Evolutionary conservation across 2,888 invertebrate genomes (phyloP).

Genomic region (Octonoba sinensis): DNA sequence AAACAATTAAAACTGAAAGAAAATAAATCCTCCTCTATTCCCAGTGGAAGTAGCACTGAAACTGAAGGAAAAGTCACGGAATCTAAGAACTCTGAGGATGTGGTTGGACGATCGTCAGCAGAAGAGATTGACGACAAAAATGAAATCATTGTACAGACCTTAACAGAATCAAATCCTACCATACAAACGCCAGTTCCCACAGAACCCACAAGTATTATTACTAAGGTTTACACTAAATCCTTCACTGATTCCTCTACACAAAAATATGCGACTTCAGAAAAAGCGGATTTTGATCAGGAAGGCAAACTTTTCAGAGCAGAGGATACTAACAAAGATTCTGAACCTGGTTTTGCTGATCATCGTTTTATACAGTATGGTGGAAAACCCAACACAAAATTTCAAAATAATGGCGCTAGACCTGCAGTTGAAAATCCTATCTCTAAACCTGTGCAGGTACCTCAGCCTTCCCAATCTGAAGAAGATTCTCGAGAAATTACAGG

Average conservation of each 20-base stretch:
- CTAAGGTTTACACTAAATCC: slow-evolving; percentile 21
- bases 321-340: slow-evolving; percentile 16
- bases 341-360: slow-evolving; percentile 9
- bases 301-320: slow-evolving; percentile 51
- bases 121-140: neutral
- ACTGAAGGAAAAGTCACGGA: neutral
- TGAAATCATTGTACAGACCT: neutral
- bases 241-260: slow-evolving; percentile 28
- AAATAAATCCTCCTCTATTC: too few relatives aligned
- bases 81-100: neutral
- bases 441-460: neutral
- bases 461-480: slow-evolving; percentile 25
- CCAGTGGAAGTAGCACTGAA: neutral
- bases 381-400: slow-evolving; percentile 8
- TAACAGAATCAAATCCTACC: slow-evolving; percentile 2
- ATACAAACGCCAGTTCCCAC: slow-evolving; percentile 17
- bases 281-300: slow-evolving; percentile 4
- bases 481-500: slow-evolving; percentile 49
- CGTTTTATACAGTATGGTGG: slow-evolving; percentile 11
- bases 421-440: neutral
- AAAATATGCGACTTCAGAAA: slow-evolving; percentile 22
- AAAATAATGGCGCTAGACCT: neutral
- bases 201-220: neutral
- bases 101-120: neutral
- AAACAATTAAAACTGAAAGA: too few relatives aligned